Evolutionary conservation across 2,888 invertebrate species (phyloP), one percentile per base, ranked within the genome.

Genomic region (Cinara cedri): DNA sequence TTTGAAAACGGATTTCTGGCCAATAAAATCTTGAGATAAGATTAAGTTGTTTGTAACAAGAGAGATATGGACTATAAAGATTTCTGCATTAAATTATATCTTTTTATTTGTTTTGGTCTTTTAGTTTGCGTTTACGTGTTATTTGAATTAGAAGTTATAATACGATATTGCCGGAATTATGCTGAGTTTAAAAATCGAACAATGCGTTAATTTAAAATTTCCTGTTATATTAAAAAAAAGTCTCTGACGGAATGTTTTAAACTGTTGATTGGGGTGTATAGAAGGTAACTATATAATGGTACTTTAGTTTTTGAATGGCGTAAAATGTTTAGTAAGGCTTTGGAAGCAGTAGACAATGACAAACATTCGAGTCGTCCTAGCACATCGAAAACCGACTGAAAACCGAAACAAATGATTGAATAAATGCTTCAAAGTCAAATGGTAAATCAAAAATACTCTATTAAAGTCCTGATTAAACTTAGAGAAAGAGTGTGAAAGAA

Each of bases 191-290:
- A 72, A 57, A 72, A 72, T n/a, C 55, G 57, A 62, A 60, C 74
- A 74, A 24, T 24, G 44, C n/a, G 60, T 74, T 34, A 74, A 62
- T 24, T 62, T 62, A 24, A 46, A 68, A 46, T 68, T 68, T 68
- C 51, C 49, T 6, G 51, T 49, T 19, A 68, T 34, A 62, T 13
- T 51, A 34, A 72, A 57, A 46, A 13, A 72, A 72, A 72, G n/a
- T 57, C 14, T 34, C 19, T 19, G 26, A 72, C 60, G n/a, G 60
- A 55, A 72, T 34, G 72, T 72, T 72, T 72, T 57, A 60, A 26
- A 42, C 26, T 72, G 26, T 72, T 72, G 13, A 55, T 34, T 57
- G 55, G 42, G 11, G 57, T 72, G n/a, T 72, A 72, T 60, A 34
- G 72, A 16, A 72, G 57, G 57, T 26, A 19, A 57, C n/a, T 13